Base-by-base conservation (phyloP, 2,888 invertebrate genomes). In the Plutella xylostella region DNA sequence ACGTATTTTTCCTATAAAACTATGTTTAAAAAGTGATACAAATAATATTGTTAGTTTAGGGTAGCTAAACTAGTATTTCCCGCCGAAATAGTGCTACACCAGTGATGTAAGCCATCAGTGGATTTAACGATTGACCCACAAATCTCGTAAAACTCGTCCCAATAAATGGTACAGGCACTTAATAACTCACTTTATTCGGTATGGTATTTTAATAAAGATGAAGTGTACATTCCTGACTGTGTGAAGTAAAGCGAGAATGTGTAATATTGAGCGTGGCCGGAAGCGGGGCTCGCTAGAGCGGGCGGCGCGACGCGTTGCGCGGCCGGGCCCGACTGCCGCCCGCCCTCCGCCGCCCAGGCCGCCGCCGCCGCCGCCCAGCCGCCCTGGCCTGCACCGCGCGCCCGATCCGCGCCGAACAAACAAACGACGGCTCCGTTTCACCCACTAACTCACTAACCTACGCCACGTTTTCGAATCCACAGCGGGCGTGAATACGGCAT, bases 281-380 rank as follows among this genome's bases (percentile, higher is more conserved):
- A 56, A 55, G 56, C 51, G 54, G 61, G 70, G 69, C 66, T 45
- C 48, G 48, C 49, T 17, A 25, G 45, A 15, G 25, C 53, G 56
- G 56, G 55, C 52, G 53, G 55, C 45, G 59, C 63, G 63, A 68
- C 75, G 74, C 75, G 63, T 58, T 65, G 68, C 71, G 75, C 77
- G 78, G 78, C 73, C 78, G 79, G 72, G 78, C 66, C 66, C 63
- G 69, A 79, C 79, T 78, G 80, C 75, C 77, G 77, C 68, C 69
- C 59, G 54, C 54, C n/a, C 56, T 56, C 55, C 56, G 54, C 55
- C 55, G 54, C 52, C 56, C 59, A 55, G 57, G 60, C 63, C 67
- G 67, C 68, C 66, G 64, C 62, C 71, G 54, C 68, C 67, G 65
- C 63, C 61, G 59, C 55, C 56, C 55, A 60, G 53, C 57, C 49